Conservation (phyloP, 2,888 invertebrate species). For the Chaitophorus viminalis region DNA sequence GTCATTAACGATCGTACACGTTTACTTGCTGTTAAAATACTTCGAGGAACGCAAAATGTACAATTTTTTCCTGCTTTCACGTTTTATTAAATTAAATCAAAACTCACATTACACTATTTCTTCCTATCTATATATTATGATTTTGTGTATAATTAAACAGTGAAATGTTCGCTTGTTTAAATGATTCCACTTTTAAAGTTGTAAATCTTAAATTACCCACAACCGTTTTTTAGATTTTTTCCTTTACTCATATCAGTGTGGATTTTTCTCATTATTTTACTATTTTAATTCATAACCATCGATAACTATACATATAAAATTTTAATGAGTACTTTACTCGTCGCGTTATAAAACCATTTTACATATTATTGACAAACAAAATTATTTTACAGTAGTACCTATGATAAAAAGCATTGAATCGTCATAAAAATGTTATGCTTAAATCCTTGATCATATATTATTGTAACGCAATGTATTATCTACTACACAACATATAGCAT, state of each 20-base stretch:
- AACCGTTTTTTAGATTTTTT: neutral
- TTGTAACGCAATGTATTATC: neutral
- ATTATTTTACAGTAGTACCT: no score
- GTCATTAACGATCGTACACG: neutral
- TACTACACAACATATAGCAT: neutral
- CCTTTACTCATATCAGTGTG: neutral
- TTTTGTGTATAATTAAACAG: neutral
- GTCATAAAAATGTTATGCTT: neutral
- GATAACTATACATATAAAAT: neutral
- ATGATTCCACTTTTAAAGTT: neutral
- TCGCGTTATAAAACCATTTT: neutral
- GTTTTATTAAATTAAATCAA: neutral
- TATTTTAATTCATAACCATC: neutral
- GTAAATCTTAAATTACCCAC: neutral
- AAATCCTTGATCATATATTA: no score
- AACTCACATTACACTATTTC: neutral
- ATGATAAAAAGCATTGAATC: neutral
- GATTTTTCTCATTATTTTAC: neutral
- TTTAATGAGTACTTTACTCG: neutral
- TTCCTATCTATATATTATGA: neutral
- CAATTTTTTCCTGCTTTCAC: neutral
- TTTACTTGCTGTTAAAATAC: neutral
- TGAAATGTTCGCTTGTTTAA: neutral
- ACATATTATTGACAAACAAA: neutral
- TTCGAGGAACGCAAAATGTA: neutral